These are phyloP conservation scores for Apotomis turbidana DNA, from an alignment of 2,888 invertebrate genomes.

Conservation along the genomic window DNA sequence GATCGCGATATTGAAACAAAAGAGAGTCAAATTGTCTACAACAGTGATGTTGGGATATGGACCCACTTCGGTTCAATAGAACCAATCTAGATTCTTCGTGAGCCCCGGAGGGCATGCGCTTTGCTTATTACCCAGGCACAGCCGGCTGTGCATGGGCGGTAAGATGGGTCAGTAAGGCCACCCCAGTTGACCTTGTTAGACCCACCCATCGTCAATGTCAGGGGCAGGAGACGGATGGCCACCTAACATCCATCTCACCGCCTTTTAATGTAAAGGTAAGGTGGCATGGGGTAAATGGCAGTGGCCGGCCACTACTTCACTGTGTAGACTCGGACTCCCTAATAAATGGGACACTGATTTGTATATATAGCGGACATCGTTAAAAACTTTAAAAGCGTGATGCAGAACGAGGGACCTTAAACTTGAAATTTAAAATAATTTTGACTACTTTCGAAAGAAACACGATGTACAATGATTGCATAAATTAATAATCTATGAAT, in stretches of 20 bases:
- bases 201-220: too few species aligned
- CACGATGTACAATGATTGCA: not conserved
- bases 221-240: slow-evolving; percentile 24
- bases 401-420: slow-evolving; percentile 9
- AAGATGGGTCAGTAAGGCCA: too few species aligned
- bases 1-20: not conserved
- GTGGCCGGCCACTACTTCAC: slow-evolving; percentile 14
- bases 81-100: not conserved
- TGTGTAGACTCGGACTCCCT: slow-evolving; percentile 34
- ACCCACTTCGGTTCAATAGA: not conserved
- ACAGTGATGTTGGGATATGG: not conserved
- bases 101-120: too few species aligned
- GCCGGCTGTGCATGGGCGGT: too few species aligned
- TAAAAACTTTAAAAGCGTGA: slow-evolving; percentile 24
- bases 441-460: not conserved
- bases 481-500: not conserved
- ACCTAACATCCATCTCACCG: slow-evolving; percentile 26
- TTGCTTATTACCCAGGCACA: too few species aligned
- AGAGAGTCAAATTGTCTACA: not conserved
- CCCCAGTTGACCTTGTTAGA: too few species aligned
- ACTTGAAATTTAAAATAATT: not conserved
- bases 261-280: not conserved
- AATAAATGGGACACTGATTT: not conserved
- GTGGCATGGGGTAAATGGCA: too few species aligned
- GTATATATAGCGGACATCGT: not conserved